These are phyloP conservation scores for Hirundichthys speculiger DNA, from an alignment of 2,113 vertebrate genomes.

Conservation along the genomic window DNA sequence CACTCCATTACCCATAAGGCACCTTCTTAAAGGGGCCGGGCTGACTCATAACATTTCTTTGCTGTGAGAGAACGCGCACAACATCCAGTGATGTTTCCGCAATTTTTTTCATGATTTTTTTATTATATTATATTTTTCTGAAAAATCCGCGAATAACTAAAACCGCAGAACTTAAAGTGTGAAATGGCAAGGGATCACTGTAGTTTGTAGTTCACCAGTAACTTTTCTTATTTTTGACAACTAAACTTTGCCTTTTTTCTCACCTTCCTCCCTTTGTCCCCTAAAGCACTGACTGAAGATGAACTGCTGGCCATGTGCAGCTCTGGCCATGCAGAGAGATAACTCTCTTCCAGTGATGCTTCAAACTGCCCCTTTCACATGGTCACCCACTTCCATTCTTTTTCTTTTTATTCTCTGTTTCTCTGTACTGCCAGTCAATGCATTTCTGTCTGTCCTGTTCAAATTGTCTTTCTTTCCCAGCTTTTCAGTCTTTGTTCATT, in stretches of 20 bases:
- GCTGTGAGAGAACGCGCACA: too few species aligned
- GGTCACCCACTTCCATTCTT: constrained; percentile 39
- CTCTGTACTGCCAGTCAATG: constrained; percentile 16
- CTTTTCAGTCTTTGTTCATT: constrained; percentile 33
- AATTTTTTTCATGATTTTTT: too few species aligned
- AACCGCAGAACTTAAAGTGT: too few species aligned
- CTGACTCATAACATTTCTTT: too few species aligned
- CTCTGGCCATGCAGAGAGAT: constrained; percentile 25
- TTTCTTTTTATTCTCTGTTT: constrained; percentile 11
- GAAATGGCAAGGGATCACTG: too few species aligned
- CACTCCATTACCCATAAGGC: too few species aligned
- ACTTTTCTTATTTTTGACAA: not conserved
- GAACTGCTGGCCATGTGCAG: constrained; percentile 45
- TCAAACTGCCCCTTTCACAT: constrained; percentile 46
- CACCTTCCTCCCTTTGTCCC: constrained; percentile 30
- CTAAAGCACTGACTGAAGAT: constrained; percentile 43
- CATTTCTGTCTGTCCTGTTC: constrained; percentile 8
- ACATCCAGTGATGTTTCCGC: too few species aligned
- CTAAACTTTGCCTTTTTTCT: constrained; percentile 21
- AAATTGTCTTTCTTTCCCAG: not conserved
- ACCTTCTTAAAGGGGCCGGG: too few species aligned
- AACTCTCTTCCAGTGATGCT: constrained; percentile 20
- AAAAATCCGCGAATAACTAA: too few species aligned
- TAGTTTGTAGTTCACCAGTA: constrained; percentile 23
- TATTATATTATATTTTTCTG: too few species aligned